phyloP scores from a whole-genome alignment of 2,888 invertebrate species.

The Encarsia formosa region DNA sequence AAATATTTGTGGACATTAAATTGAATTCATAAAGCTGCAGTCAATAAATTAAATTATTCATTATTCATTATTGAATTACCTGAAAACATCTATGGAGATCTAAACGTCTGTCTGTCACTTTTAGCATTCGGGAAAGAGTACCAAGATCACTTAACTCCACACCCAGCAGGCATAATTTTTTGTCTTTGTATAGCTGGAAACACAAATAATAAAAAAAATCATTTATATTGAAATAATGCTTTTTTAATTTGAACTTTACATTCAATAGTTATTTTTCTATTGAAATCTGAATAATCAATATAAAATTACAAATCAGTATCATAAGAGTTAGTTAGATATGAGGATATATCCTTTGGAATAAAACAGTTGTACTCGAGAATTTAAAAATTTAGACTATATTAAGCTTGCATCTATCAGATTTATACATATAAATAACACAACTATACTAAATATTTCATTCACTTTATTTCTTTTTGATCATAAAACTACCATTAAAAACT shows the following conservation, averaged over 20 bases:
- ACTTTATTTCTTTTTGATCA: constrained; percentile 1
- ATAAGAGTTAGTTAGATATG: no score
- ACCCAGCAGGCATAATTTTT: constrained; percentile 64
- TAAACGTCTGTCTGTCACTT: constrained; percentile 64
- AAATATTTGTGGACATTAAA: constrained; percentile 3
- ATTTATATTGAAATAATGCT: no score
- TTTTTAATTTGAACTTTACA: no score
- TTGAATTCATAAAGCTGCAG: background rate
- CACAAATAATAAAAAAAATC: constrained; percentile 23
- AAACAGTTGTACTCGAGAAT: no score
- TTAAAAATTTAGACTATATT: constrained; percentile 2
- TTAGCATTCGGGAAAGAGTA: constrained; percentile 66
- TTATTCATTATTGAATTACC: constrained; percentile 45
- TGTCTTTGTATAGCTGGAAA: constrained; percentile 69
- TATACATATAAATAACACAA: constrained; percentile 6
- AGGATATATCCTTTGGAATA: no score
- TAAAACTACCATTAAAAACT: background rate
- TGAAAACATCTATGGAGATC: constrained; percentile 70
- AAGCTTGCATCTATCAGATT: background rate
- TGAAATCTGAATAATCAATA: background rate
- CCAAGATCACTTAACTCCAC: constrained; percentile 68
- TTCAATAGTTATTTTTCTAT: no score
- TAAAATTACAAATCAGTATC: no score
- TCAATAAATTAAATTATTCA: background rate
- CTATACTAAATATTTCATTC: constrained; percentile 4